Evolutionary conservation across 2,113 vertebrate genomes (phyloP).

Genomic region (Vulpes vulpes): DNA sequence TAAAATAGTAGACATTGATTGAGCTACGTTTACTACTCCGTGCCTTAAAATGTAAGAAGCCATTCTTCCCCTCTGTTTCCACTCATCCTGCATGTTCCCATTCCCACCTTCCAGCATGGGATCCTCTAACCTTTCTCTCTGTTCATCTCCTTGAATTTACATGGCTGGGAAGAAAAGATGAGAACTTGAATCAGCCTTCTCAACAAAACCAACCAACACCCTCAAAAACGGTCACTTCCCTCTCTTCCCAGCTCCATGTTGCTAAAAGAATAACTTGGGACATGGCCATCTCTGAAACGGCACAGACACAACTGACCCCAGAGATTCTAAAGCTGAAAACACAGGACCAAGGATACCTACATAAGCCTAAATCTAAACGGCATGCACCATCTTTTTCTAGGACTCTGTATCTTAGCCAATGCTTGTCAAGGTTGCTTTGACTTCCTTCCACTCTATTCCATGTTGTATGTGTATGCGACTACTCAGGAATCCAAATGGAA

Average conservation of each 20-base stretch:
- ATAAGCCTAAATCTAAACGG: background rate
- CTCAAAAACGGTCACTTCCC: background rate
- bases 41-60: background rate
- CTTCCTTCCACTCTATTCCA: background rate
- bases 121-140: background rate
- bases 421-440: background rate
- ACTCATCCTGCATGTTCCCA: background rate
- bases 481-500: background rate
- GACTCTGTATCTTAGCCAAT: background rate
- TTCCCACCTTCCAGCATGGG: background rate
- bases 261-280: background rate
- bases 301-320: background rate
- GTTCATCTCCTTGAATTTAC: background rate
- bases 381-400: background rate
- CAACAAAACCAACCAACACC: background rate
- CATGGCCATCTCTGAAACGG: background rate
- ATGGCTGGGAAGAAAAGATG: background rate
- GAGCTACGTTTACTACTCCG: background rate
- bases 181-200: background rate
- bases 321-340: background rate
- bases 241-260: background rate
- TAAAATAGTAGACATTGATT: background rate
- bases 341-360: background rate
- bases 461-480: background rate
- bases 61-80: background rate